Evolutionary conservation across 2,888 invertebrate species (phyloP).

Genomic region (Tigriopus californicus): DNA sequence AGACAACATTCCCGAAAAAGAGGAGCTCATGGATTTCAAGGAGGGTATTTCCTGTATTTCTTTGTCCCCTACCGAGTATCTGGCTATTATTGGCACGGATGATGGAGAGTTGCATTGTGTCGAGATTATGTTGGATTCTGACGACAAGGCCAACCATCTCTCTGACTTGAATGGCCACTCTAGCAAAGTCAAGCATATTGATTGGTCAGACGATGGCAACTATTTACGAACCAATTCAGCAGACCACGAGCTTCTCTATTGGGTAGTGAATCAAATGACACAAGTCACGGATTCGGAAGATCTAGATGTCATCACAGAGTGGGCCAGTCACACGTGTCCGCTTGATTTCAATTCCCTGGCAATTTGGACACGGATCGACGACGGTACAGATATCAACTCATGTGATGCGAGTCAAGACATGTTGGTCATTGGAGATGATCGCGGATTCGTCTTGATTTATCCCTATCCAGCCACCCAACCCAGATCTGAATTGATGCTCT

Average conservation of each 20-base stretch:
- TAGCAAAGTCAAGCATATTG: not conserved
- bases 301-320: not conserved
- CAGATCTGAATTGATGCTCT: not conserved
- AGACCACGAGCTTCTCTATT: not conserved
- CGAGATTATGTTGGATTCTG: not conserved
- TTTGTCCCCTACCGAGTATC: not conserved
- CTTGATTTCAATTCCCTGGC: not conserved
- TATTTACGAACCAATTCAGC: not conserved
- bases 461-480: not conserved
- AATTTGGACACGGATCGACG: not conserved
- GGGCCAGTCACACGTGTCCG: not conserved
- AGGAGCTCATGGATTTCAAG: not conserved
- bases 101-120: not conserved
- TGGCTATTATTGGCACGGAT: not conserved
- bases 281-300: not conserved
- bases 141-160: not conserved
- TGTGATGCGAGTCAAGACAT: not conserved
- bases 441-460: not conserved
- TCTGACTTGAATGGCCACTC: not conserved
- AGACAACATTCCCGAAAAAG: not conserved
- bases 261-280: not conserved
- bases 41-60: not conserved
- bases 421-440: not conserved
- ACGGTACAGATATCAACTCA: not conserved
- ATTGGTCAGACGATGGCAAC: not conserved